Percentiles rank a stretch among this genome's conserved stretches.
Evolutionary conservation across 2,888 invertebrate species (phyloP).

Genomic region (Lymantria dispar): DNA sequence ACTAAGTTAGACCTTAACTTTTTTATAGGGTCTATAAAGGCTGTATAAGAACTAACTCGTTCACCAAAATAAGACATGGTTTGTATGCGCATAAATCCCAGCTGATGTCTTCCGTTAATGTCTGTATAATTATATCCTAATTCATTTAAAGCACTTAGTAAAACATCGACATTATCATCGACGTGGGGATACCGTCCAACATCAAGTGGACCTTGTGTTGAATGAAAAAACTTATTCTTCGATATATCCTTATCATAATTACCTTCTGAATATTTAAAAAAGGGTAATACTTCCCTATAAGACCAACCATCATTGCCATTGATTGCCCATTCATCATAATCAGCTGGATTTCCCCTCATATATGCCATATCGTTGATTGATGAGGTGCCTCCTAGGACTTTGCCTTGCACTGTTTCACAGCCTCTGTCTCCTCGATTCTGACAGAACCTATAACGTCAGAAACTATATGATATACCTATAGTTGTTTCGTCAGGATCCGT

Average conservation of each 20-base stretch:
- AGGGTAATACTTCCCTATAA: conserved; percentile 63
- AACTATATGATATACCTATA: conserved; percentile 42
- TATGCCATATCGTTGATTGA: conserved; percentile 75
- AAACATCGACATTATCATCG: conserved; percentile 69
- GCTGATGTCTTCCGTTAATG: conserved; percentile 67
- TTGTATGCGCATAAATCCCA: conserved; percentile 74
- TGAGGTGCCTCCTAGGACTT: conserved; percentile 70
- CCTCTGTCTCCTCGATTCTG: conserved; percentile 57
- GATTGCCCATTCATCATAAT: conserved; percentile 73
- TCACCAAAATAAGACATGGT: conserved; percentile 73
- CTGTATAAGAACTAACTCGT: conserved; percentile 70
- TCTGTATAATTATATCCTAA: conserved; percentile 74
- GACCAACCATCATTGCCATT: conserved; percentile 72
- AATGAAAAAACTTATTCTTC: conserved; percentile 69
- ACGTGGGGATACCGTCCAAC: conserved; percentile 70
- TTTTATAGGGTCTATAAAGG: conserved; percentile 70
- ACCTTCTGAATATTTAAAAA: conserved; percentile 75
- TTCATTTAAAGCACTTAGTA: conserved; percentile 69
- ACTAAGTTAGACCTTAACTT: conserved; percentile 61
- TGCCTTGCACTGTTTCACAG: conserved; percentile 70
- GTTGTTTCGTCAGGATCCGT: conserved; percentile 26
- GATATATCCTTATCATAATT: conserved; percentile 74
- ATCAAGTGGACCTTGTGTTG: conserved; percentile 71
- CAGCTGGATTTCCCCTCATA: conserved; percentile 71
- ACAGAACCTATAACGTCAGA: conserved; percentile 63